Percentiles rank a stretch among this genome's conserved stretches.
phyloP scores from a whole-genome alignment of 2,113 vertebrate species.

The Redunca redunca region DNA sequence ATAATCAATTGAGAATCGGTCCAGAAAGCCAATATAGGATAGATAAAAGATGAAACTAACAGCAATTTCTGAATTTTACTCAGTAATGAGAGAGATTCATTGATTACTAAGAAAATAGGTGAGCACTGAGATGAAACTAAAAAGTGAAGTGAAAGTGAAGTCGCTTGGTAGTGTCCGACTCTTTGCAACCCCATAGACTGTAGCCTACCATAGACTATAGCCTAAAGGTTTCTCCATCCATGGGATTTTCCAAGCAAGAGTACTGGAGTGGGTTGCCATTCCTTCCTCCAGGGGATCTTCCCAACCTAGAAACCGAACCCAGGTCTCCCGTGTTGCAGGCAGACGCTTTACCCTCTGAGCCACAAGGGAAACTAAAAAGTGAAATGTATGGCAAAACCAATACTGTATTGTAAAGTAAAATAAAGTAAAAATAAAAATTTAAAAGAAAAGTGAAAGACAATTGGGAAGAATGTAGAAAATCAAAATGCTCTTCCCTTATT shows the following conservation, averaged over 20 bases:
- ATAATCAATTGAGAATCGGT: background rate
- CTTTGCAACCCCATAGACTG: background rate
- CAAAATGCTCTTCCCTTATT: background rate
- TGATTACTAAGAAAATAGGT: background rate
- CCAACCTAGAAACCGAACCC: background rate
- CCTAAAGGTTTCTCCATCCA: background rate
- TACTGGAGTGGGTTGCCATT: background rate
- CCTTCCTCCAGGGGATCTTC: background rate
- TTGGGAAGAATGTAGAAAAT: background rate
- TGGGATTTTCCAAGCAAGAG: background rate
- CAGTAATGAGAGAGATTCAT: background rate
- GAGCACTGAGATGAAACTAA: background rate
- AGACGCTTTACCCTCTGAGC: background rate
- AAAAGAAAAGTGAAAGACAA: background rate
- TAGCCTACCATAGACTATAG: background rate
- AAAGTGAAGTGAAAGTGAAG: background rate
- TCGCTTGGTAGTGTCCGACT: rapidly evolving
- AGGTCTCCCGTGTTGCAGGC: background rate
- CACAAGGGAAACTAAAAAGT: background rate
- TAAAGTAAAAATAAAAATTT: too few species aligned
- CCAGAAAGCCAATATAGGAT: background rate
- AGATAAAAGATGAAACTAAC: background rate
- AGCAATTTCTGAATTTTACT: background rate
- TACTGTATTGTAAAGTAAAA: too few species aligned
- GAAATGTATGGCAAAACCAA: background rate